Percentiles rank a stretch among this genome's conserved stretches.
Evolutionary conservation across 2,113 vertebrate genomes (phyloP).

Genomic region (Pelecanoides urinatrix): DNA sequence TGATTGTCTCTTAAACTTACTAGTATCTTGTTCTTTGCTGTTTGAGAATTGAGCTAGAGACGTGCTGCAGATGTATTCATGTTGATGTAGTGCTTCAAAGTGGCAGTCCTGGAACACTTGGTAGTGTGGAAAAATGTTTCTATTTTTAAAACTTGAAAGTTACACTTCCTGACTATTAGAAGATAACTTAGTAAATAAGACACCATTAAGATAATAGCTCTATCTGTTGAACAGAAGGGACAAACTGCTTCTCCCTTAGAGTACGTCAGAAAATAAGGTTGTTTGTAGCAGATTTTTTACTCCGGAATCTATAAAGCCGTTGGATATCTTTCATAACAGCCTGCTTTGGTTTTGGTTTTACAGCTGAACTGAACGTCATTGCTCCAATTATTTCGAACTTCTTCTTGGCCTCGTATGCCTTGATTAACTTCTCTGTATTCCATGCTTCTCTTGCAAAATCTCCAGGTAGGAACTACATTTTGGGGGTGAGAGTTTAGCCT

Average conservation of each 20-base stretch:
- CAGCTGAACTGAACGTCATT: constrained; percentile 93
- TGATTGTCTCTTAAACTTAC: not conserved
- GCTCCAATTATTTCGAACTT: constrained; percentile 99
- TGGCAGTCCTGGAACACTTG: not conserved
- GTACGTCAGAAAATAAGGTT: not conserved
- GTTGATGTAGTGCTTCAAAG: not conserved
- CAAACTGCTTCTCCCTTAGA: not conserved
- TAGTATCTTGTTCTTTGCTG: not conserved
- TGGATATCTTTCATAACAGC: not conserved
- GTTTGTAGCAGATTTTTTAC: not conserved
- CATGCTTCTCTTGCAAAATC: constrained; percentile 98
- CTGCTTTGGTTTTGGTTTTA: constrained; percentile 42
- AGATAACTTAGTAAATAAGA: not conserved
- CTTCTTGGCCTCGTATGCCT: constrained; percentile 96
- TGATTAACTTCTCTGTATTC: constrained; percentile 99
- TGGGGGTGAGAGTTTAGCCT: not conserved
- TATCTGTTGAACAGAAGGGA: not conserved
- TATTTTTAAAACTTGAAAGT: not conserved
- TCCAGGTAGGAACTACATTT: constrained; percentile 81
- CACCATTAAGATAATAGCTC: not conserved
- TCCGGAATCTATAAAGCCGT: not conserved
- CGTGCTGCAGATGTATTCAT: not conserved
- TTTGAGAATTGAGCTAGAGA: not conserved
- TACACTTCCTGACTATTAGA: not conserved
- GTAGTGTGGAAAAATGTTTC: not conserved